phyloP scores from a whole-genome alignment of 2,113 vertebrate species.

The Sialia sialis region DNA sequence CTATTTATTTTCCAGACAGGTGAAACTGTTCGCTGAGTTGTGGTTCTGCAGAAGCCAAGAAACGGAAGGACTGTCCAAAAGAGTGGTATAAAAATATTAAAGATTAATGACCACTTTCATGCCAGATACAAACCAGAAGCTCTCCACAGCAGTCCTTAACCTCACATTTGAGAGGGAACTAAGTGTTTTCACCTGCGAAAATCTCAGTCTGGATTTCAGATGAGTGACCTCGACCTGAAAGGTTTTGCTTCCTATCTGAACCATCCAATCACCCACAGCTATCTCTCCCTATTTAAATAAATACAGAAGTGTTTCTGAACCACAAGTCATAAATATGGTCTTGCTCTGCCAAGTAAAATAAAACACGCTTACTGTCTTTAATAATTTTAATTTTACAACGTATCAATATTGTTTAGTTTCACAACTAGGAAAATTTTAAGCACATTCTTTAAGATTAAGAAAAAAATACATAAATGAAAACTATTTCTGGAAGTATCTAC shows the following conservation, averaged over 20 bases:
- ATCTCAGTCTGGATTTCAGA: conserved; percentile 42
- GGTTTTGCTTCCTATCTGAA: not conserved
- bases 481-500: not conserved
- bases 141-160: conserved; percentile 49
- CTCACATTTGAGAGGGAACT: conserved; percentile 42
- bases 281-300: conserved; percentile 46
- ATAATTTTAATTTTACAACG: not conserved
- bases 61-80: not conserved
- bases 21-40: not conserved
- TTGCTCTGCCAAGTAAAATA: conserved; percentile 32
- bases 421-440: not conserved
- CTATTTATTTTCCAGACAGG: not conserved
- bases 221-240: not conserved
- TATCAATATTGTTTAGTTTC: not conserved
- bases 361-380: conserved; percentile 23
- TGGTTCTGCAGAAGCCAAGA: conserved; percentile 12
- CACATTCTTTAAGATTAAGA: not conserved
- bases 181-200: conserved; percentile 61
- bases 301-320: conserved; percentile 28
- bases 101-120: conserved; percentile 42
- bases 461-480: not conserved
- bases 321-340: conserved; percentile 45
- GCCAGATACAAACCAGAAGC: conserved; percentile 65
- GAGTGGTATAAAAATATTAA: conserved; percentile 39
- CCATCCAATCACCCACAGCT: conserved; percentile 16